Conservation (phyloP, 2,888 invertebrate species). For the Cryptocephalus primarius region DNA sequence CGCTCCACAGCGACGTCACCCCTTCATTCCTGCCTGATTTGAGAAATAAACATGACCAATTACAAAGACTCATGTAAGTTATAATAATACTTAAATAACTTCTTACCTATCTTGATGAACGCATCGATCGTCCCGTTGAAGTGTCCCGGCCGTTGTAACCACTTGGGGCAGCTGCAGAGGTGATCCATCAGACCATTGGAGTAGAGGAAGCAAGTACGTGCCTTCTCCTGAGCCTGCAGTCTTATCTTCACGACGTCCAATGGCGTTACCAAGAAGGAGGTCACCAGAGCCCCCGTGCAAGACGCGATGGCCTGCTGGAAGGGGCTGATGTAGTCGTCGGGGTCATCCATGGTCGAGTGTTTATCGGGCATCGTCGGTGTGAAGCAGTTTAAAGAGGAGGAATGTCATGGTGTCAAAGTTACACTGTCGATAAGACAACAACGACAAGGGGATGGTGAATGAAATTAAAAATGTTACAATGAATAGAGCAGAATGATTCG, state of each 20-base stretch:
- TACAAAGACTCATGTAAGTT: too few species aligned
- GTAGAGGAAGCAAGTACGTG: slow-evolving; percentile 85
- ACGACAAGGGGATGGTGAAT: too few species aligned
- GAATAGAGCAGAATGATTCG: too few species aligned
- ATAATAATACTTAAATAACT: slow-evolving; percentile 16
- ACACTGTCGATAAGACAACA: too few species aligned
- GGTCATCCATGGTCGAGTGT: slow-evolving; percentile 46
- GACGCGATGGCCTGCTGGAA: slow-evolving; percentile 77
- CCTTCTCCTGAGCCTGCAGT: slow-evolving; percentile 79
- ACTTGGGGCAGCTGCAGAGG: slow-evolving; percentile 68
- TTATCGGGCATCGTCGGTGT: too few species aligned
- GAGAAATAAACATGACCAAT: too few species aligned
- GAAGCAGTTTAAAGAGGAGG: too few species aligned
- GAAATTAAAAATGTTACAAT: too few species aligned
- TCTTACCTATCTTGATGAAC: slow-evolving; percentile 78
- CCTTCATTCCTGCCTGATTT: slow-evolving; percentile 53
- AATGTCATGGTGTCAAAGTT: too few species aligned
- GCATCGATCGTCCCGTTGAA: slow-evolving; percentile 81
- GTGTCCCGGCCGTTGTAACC: slow-evolving; percentile 56
- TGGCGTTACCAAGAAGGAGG: slow-evolving; percentile 87
- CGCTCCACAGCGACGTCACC: slow-evolving; percentile 87
- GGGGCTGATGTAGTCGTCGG: slow-evolving; percentile 64
- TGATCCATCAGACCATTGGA: slow-evolving; percentile 99
- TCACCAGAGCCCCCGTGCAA: slow-evolving; percentile 79
- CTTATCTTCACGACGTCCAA: slow-evolving; percentile 98